These are phyloP conservation scores for Dinoponera quadriceps DNA, from an alignment of 1,140 invertebrate genomes.

Conservation along the genomic window DNA sequence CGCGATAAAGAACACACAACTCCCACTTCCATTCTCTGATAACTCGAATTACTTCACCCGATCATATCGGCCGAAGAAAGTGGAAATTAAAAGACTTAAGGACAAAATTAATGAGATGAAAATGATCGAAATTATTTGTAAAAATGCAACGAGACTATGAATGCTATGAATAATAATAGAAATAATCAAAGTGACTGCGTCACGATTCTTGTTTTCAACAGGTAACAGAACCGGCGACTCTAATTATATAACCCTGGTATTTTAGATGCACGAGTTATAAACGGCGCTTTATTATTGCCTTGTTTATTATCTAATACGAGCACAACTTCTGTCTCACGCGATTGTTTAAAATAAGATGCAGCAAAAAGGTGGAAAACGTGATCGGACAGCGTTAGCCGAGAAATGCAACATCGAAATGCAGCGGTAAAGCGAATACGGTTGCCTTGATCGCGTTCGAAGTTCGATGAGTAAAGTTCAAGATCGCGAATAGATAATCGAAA, in stretches of 20 bases:
- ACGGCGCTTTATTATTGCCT: no score
- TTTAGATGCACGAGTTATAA: no score
- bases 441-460: constrained; percentile 42
- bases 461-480: constrained; percentile 17
- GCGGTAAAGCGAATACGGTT: constrained; percentile 21
- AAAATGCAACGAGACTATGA: neutral
- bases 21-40: neutral
- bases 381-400: neutral
- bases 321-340: no score
- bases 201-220: no score
- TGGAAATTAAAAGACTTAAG: neutral
- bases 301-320: no score
- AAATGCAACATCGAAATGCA: neutral
- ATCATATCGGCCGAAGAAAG: neutral
- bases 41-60: neutral
- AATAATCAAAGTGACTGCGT: no score
- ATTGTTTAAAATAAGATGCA: no score
- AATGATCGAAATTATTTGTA: neutral
- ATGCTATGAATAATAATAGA: neutral
- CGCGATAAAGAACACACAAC: no score
- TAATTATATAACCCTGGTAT: no score
- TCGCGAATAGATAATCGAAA: neutral
- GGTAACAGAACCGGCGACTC: no score
- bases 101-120: neutral
- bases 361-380: neutral